phyloP scores from a whole-genome alignment of 2,888 invertebrate genomes.

The Alcis repandata region DNA sequence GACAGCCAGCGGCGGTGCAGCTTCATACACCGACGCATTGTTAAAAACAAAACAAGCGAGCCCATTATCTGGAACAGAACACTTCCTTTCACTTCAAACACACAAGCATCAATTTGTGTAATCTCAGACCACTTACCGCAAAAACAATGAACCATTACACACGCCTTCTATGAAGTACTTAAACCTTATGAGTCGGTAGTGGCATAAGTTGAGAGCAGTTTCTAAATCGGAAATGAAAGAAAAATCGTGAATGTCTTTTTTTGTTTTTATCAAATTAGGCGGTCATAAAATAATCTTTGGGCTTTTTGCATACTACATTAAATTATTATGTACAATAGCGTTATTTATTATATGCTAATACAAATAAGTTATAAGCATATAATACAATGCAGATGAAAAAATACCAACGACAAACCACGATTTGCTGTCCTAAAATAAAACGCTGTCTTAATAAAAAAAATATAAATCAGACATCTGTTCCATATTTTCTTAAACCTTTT shows the following conservation, averaged over 20 bases:
- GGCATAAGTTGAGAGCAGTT: not conserved
- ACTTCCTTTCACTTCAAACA: conserved; percentile 77
- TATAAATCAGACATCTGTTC: not conserved
- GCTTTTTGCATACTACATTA: too few species aligned
- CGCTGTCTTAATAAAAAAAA: not conserved
- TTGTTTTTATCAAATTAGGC: not conserved
- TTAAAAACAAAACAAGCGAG: conserved; percentile 67
- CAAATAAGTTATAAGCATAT: too few species aligned
- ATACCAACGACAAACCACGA: not conserved
- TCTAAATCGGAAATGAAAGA: not conserved
- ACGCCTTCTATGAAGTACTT: conserved; percentile 50
- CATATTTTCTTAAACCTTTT: conserved; percentile 9
- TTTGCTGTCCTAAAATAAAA: too few species aligned
- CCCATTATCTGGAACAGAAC: conserved; percentile 67
- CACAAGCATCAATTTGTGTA: conserved; percentile 73
- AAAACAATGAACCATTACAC: conserved; percentile 78
- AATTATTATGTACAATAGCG: too few species aligned
- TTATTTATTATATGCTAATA: too few species aligned
- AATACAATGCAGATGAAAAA: too few species aligned
- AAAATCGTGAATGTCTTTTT: not conserved
- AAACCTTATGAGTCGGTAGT: conserved; percentile 11
- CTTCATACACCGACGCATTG: conserved; percentile 59
- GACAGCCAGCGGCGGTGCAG: conserved; percentile 26
- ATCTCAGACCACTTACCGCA: conserved; percentile 72
- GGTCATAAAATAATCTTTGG: not conserved